A percentile compares a stretch with the other conserved stretches of the same genome.
phyloP scores from a whole-genome alignment of 1,140 invertebrate species.

The Ips typographus region DNA sequence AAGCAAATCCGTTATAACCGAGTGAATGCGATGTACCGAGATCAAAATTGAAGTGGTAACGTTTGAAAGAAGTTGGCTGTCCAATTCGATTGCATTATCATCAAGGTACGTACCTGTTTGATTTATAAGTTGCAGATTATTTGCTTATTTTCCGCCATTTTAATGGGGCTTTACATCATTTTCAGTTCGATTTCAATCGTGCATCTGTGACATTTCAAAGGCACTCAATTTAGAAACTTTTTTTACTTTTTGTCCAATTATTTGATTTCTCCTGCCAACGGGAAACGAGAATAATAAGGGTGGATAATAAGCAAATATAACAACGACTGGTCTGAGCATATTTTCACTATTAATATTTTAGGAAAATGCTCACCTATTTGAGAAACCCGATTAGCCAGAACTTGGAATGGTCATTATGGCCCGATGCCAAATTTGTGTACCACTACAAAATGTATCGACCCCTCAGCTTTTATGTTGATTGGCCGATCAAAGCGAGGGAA shows the following conservation, averaged over 20 bases:
- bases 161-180: too few relatives aligned
- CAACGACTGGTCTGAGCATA: background rate
- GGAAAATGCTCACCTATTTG: constrained; percentile 40
- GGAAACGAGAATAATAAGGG: too few relatives aligned
- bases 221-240: too few relatives aligned
- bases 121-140: background rate
- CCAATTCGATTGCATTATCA: constrained; percentile 13
- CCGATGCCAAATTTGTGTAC: constrained; percentile 39
- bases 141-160: background rate
- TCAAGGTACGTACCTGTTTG: constrained; percentile 21
- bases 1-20: constrained; percentile 23
- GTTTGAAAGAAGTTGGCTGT: constrained; percentile 23
- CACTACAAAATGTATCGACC: constrained; percentile 42
- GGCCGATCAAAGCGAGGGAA: constrained; percentile 34
- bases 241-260: too few relatives aligned
- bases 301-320: too few relatives aligned
- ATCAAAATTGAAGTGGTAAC: constrained; percentile 29
- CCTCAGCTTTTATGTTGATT: constrained; percentile 35
- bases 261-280: too few relatives aligned
- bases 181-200: too few relatives aligned
- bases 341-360: constrained; percentile 4
- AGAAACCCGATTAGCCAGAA: constrained; percentile 36
- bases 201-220: too few relatives aligned
- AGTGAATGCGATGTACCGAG: constrained; percentile 7
- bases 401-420: constrained; percentile 40